phyloP scores from a whole-genome alignment of 23 tunicate species.

The Clavelina lepadiformis region DNA sequence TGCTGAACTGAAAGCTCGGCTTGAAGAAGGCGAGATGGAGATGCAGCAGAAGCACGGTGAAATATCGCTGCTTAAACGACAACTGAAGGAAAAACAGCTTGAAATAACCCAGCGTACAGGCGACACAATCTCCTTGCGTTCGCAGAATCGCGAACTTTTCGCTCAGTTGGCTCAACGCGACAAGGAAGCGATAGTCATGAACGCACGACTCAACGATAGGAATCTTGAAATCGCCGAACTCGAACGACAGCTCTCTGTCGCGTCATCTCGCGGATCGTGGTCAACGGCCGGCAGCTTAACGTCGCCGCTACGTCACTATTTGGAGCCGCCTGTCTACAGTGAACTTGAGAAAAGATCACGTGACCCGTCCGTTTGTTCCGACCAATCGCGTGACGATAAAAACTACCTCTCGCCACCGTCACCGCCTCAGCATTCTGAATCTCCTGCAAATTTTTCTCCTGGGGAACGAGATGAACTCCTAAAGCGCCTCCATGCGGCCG shows the following conservation, averaged over 20 bases:
- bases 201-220: slow-evolving; percentile 20
- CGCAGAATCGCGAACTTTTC: slow-evolving; percentile 27
- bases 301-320: too few relatives aligned
- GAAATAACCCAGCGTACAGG: slow-evolving; percentile 20
- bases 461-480: slow-evolving; percentile 24
- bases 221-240: slow-evolving; percentile 29
- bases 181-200: slow-evolving; percentile 12
- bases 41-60: slow-evolving; percentile 50
- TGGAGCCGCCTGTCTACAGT: too few relatives aligned
- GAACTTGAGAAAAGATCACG: too few relatives aligned
- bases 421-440: not conserved
- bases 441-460: not conserved
- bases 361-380: too few relatives aligned
- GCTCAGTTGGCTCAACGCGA: slow-evolving; percentile 20
- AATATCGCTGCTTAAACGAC: slow-evolving; percentile 30
- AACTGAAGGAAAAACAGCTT: slow-evolving; percentile 29
- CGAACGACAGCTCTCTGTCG: slow-evolving; percentile 33
- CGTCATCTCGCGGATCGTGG: not conserved
- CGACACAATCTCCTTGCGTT: slow-evolving; percentile 26
- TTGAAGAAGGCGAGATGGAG: slow-evolving; percentile 43
- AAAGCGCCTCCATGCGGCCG: slow-evolving; percentile 20
- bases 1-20: slow-evolving; percentile 24
- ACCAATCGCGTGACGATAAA: not conserved
- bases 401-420: slow-evolving; percentile 4
- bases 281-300: not conserved